phyloP scores from a whole-genome alignment of 1,140 invertebrate genomes.

The Monomorium pharaonis region DNA sequence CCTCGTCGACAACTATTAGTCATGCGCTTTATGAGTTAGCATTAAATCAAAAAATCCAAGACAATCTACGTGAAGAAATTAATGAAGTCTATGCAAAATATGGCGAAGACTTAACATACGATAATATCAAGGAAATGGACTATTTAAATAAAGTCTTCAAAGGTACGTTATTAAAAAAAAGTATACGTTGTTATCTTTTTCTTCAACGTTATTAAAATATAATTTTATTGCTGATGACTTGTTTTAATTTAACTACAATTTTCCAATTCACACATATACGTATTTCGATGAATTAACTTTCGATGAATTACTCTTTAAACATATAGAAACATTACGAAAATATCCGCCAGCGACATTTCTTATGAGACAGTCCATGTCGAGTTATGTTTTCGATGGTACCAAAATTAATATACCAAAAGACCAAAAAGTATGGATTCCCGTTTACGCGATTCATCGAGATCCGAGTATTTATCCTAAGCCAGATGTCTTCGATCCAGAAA shows the following conservation, averaged over 20 bases:
- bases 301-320: not conserved
- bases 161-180: conserved; percentile 61
- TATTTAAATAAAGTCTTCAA: conserved; percentile 76
- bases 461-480: conserved; percentile 86
- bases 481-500: conserved; percentile 86
- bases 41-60: not conserved
- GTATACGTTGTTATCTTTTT: not conserved
- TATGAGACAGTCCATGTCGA: conserved; percentile 81
- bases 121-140: conserved; percentile 72
- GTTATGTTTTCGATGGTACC: conserved; percentile 84
- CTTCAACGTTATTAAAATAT: not conserved
- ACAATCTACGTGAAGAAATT: not conserved
- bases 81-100: conserved; percentile 68
- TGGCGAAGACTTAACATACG: conserved; percentile 68
- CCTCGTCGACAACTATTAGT: conserved; percentile 85
- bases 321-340: conserved; percentile 88
- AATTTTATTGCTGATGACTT: not conserved
- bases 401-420: conserved; percentile 81
- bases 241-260: not conserved
- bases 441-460: conserved; percentile 87
- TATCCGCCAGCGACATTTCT: conserved; percentile 85
- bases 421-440: conserved; percentile 79
- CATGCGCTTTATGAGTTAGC: conserved; percentile 75
- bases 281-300: not conserved
- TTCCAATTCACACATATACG: not conserved